Evolutionary conservation across 2,113 vertebrate genomes (phyloP), one percentile per base, ranked within the genome.

Genomic region (Reinhardtius hippoglossoides): DNA sequence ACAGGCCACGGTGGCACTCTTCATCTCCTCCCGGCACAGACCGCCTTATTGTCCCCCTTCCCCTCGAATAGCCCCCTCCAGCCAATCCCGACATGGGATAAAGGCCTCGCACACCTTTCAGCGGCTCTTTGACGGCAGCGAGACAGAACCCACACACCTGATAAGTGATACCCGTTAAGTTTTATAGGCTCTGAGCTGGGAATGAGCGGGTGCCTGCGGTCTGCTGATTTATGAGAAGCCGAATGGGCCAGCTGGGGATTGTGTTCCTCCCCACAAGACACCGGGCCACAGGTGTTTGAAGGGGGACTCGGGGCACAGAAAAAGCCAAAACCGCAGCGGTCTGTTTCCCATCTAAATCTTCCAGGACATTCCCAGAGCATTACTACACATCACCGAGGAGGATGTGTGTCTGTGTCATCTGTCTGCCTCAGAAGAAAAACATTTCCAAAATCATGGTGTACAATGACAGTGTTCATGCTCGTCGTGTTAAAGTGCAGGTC

Each of bases 91-190:
- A 94, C 91, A 88, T 50, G 85, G 89, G 86, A 94, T 93, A 88
- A 93, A 93, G 93, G 93, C 80, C 82, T 81, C 23, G 88, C 84
- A 81, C 88, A 86, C 90, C 91, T 95, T 94, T 95, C 94, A 94
- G 89, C 92, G 56, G 77, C 88, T 92, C 92, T 93, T 92, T 93
- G 92, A 92, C 90, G 76, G 88, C 77, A 63, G 74, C 77, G 86
- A 92, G 92, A 91, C 83, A 84, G 84, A 92, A 89, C 74, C 89
- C 87, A 87, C 89, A 85, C 86, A 90, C 85, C 90, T 94, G 94
- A 94, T 93, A 95, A 94, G 92, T 95, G 93, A 95, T 95, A 95
- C 93, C 93, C 89, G 88, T 95, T 93, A 90, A 92, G 81, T 94
- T 95, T 95, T 95, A 95, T 94, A 92, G 91, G 68, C 81, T 87